Evolutionary conservation across 1,140 invertebrate genomes (phyloP), one percentile per base, ranked within the genome.

Genomic region (Heliothis virescens): DNA sequence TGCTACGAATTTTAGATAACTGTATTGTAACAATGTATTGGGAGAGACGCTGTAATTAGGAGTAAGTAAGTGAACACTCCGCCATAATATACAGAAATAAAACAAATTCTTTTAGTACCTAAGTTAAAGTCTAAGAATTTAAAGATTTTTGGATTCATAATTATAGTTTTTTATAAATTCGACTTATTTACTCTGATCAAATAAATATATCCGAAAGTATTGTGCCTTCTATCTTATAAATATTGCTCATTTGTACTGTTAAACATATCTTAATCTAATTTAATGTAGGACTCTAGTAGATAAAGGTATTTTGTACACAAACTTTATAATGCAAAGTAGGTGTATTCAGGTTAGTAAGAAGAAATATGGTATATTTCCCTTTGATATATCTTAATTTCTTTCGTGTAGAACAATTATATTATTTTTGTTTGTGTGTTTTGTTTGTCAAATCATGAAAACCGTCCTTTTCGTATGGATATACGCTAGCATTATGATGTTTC

Each of bases 11-110:
- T 86, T 89, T 90, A 91, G 87, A 81, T 87, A 87, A 60, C 48
- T 53, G 65, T 82, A 83, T 79, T 81, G 69, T 84, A 85, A 87
- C 83, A 83, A 83, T 87, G 82, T 90, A 90, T 86, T 80, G 82
- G 69, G 73, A 84, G 80, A 79, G 85, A 86, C 65, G 83, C 65
- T 63, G 29, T 77, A 67, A 59, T 87, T 87, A 90, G 89, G 85
- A 91, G 90, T 91, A 90, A 90, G 90, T 89, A 73, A 77, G 75
- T 67, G 55, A 82, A 85, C 82, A 92, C 88, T 94, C 91, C 91
- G 92, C 92, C 92, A 94, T 94, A 94, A 92, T 89, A 82, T 88
- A 88, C 89, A 85, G 88, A 75, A 86, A 85, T 79, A 57, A 80
- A 74, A 80, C 79, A 74, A 77, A 77, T 41, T 77, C 75, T 65